Evolutionary conservation across 2,888 invertebrate species (phyloP).

Genomic region (Tetramorium bicarinatum): DNA sequence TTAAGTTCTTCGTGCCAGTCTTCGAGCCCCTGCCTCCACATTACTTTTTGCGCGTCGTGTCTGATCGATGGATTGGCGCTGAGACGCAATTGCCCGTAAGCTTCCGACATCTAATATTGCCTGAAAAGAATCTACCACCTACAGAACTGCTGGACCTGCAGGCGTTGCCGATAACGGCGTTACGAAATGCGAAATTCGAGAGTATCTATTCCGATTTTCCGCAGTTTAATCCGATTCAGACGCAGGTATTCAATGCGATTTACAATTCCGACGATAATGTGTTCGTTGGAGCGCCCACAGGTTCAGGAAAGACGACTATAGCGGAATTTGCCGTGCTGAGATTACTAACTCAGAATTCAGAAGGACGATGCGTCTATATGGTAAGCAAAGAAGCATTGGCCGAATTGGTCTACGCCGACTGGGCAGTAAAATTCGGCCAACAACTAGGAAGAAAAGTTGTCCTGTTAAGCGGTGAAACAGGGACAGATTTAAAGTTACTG

Average conservation of each 20-base stretch:
- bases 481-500: conserved; percentile 97
- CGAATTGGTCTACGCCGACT: conserved; percentile 95
- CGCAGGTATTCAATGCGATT: conserved; percentile 98
- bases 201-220: conserved; percentile 94
- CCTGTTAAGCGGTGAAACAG: conserved; percentile 98
- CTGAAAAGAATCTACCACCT: conserved; percentile 99
- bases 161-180: conserved; percentile 97
- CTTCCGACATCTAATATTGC: conserved; percentile 98
- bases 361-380: conserved; percentile 97
- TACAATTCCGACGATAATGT: conserved; percentile 99
- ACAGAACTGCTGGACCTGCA: conserved; percentile 99
- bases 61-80: conserved; percentile 97
- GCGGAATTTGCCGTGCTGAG: conserved; percentile 98
- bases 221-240: conserved; percentile 99
- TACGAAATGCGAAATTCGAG: conserved; percentile 95
- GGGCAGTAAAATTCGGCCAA: conserved; percentile 95
- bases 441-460: conserved; percentile 95
- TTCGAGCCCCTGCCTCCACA: conserved; percentile 99
- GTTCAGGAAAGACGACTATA: conserved; percentile 97
- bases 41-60: conserved; percentile 97
- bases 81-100: conserved; percentile 99
- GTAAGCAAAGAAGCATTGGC: conserved; percentile 97
- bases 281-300: conserved; percentile 97
- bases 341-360: conserved; percentile 91
- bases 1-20: conserved; percentile 99